A percentile compares a stretch with the other conserved stretches of the same genome.
Evolutionary conservation across 1,140 invertebrate genomes (phyloP).

Genomic region (Phymastichus coffea): DNA sequence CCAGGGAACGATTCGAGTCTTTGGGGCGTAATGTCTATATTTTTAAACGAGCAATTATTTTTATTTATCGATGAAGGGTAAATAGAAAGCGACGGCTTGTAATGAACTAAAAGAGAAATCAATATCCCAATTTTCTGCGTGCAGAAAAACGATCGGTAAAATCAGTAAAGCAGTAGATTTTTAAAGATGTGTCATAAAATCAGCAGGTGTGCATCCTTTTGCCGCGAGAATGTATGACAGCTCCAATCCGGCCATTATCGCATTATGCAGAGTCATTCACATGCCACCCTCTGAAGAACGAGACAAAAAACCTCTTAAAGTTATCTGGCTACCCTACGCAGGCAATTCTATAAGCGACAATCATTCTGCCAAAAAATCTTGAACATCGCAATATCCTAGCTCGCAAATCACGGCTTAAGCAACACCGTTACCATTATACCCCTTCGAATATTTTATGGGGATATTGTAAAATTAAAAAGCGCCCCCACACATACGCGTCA

Average conservation of each 20-base stretch:
- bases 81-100: no score
- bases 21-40: background rate
- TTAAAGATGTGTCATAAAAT: no score
- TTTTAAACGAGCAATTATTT: background rate
- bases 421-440: conserved; percentile 48
- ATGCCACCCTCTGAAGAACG: background rate
- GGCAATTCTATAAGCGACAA: conserved; percentile 10
- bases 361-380: conserved; percentile 21
- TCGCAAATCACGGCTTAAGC: conserved; percentile 52
- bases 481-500: conserved; percentile 34
- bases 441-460: conserved; percentile 54
- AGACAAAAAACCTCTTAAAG: conserved; percentile 19
- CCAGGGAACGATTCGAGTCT: background rate
- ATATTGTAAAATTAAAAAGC: conserved; percentile 57
- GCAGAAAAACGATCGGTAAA: no score
- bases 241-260: no score
- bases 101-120: no score
- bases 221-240: no score
- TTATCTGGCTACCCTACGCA: no score
- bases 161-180: no score
- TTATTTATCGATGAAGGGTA: background rate
- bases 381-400: conserved; percentile 38
- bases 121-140: no score
- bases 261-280: background rate
- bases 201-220: no score